Conservation (phyloP, 1,140 invertebrate species). For the Ips typographus region DNA sequence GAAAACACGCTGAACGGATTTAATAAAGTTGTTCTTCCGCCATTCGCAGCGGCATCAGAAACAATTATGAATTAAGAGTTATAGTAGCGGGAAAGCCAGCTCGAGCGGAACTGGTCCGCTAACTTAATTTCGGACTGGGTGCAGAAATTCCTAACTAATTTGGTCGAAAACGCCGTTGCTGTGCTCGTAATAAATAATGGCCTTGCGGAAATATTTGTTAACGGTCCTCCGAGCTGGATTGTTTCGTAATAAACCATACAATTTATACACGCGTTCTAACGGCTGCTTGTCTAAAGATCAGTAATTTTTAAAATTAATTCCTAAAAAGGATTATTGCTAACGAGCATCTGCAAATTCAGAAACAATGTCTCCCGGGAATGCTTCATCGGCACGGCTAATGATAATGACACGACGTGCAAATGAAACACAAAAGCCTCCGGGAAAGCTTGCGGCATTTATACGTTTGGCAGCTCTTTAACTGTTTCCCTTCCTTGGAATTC, state of each 20-base stretch:
- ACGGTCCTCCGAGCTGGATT: not conserved
- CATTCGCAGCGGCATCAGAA: conserved; percentile 9
- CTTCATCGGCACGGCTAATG: conserved; percentile 39
- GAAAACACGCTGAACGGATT: conserved; percentile 16
- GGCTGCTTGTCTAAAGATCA: too few species aligned
- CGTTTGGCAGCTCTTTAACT: conserved; percentile 13
- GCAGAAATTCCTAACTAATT: conserved; percentile 26
- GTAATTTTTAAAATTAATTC: not conserved
- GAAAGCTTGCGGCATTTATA: conserved; percentile 12
- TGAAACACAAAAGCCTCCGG: conserved; percentile 34
- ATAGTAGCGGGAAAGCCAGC: conserved; percentile 3
- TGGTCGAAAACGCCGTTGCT: conserved; percentile 10
- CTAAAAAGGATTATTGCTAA: conserved; percentile 8
- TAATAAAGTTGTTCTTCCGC: conserved; percentile 17
- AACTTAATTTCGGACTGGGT: conserved; percentile 22
- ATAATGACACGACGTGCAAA: conserved; percentile 43
- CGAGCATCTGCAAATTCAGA: conserved; percentile 2
- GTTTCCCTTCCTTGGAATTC: conserved; percentile 2
- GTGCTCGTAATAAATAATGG: conserved; percentile 22
- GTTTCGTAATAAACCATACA: conserved; percentile 2
- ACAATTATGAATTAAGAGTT: conserved; percentile 25
- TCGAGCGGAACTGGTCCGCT: conserved; percentile 11
- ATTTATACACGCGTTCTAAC: not conserved
- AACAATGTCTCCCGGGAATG: conserved; percentile 29
- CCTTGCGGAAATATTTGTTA: conserved; percentile 15